Base-by-base conservation (phyloP, 2,113 vertebrate genomes). In the Fulmarus glacialis region DNA sequence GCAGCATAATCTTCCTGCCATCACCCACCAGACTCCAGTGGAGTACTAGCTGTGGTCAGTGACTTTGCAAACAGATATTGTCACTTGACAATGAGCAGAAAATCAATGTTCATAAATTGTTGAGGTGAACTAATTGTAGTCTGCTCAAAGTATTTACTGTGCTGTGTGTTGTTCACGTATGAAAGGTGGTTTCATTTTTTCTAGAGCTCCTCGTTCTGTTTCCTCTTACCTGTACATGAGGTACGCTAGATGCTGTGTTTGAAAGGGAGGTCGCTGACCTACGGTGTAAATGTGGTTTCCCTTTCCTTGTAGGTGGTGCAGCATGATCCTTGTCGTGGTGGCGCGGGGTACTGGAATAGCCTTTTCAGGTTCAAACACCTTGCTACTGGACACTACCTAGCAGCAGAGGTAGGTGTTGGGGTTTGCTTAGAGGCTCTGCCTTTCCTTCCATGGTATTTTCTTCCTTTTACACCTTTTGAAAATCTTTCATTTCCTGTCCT, bases 301-400 rank as follows among this genome's bases (percentile, higher is more conserved):
- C 17, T 43, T 63, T 29, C 52, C 67, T 64, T 36, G 42, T 19
- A 99, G 98, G 98, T 99, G 67, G 99, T 99, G 59, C 99, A 99
- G 56, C 99, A 99, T 55, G 99, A 99, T 95, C 99, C 99, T 0
- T 99, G 99, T 36, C 98, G 99, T 8, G 99, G 99, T 6, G 99
- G 99, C 6, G 99, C 99, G 0, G 99, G 99, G 3, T 99, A 99
- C 93, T 99, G 99, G 99, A 99, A 99, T 93, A 99, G 99, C 95
- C 99, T 99, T 92, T 99, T 99, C 93, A 98, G 99, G 32, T 99
- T 99, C 96, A 99, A 99, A 87, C 99, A 99, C 97, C 98, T 99
- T 93, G 99, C 99, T 67, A 99, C 99, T 4, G 99, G 99, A 18
- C 99, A 99, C 85, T 99, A 99, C 94, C 96, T 99, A 94, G 99